Conservation (phyloP, 2,888 invertebrate species). For the Plutella xylostella region DNA sequence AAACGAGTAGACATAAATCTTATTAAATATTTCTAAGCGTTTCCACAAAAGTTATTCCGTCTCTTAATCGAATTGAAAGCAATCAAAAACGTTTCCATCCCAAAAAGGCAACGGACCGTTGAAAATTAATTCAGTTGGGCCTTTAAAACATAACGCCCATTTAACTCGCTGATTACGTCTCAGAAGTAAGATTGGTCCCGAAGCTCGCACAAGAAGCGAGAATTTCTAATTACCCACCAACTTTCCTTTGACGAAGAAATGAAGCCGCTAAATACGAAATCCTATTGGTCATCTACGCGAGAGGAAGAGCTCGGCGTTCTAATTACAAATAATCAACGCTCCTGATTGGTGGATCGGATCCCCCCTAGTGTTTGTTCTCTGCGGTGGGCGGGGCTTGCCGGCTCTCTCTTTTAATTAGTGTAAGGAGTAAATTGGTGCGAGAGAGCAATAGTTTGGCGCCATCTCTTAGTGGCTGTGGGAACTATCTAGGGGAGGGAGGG, state of each 20-base stretch:
- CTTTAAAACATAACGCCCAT: constrained; percentile 30
- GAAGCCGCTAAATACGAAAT: constrained; percentile 50
- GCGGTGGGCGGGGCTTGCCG: constrained; percentile 57
- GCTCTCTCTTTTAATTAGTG: constrained; percentile 71
- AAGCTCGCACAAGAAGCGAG: constrained; percentile 5
- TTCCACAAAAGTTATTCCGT: no score
- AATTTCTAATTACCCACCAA: constrained; percentile 25
- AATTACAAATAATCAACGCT: constrained; percentile 70
- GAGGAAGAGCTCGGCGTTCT: constrained; percentile 60
- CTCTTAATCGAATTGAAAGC: no score
- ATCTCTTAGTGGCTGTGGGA: constrained; percentile 64
- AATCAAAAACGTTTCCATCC: no score
- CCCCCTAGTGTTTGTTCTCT: constrained; percentile 67
- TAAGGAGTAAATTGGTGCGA: constrained; percentile 70
- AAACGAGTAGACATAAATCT: no score
- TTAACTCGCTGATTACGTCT: constrained; percentile 34
- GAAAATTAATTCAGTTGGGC: background rate
- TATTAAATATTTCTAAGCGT: no score
- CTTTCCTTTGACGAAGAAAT: constrained; percentile 39
- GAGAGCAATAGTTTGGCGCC: constrained; percentile 61
- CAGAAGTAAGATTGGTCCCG: constrained; percentile 35
- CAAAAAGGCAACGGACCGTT: no score
- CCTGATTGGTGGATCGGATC: constrained; percentile 51
- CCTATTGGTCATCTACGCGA: constrained; percentile 61
- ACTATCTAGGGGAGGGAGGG: constrained; percentile 43